phyloP scores from a whole-genome alignment of 2,797 vertebrate species.

The Takifugu rubripes region DNA sequence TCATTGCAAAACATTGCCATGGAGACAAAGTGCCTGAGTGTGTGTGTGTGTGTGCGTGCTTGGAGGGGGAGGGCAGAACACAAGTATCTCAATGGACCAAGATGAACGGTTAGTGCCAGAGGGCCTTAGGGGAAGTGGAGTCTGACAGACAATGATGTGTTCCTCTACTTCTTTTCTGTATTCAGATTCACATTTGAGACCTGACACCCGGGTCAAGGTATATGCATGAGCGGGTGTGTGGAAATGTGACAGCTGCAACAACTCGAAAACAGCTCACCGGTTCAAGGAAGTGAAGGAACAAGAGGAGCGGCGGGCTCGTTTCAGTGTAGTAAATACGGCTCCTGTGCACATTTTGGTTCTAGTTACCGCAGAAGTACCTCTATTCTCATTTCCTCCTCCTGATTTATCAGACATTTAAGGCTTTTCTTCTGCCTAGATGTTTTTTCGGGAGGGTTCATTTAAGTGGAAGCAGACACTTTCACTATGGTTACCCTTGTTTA shows the following conservation, averaged over 20 bases:
- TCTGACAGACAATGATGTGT: conserved; percentile 52
- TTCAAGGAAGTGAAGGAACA: conserved; percentile 26
- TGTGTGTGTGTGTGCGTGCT: conserved; percentile 9
- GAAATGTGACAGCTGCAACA: conserved; percentile 34
- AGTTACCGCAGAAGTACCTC: conserved; percentile 18
- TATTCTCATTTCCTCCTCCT: conserved; percentile 10
- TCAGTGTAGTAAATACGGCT: conserved; percentile 25
- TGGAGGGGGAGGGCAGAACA: conserved; percentile 23
- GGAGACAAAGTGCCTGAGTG: conserved; percentile 62
- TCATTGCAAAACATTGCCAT: conserved; percentile 61
- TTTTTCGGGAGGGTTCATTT: conserved; percentile 35
- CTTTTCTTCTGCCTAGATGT: conserved; percentile 5
- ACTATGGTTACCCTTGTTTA: conserved; percentile 57
- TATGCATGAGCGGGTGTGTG: conserved; percentile 15
- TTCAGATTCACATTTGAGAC: conserved; percentile 50
- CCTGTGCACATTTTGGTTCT: neutral
- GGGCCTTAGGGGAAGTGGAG: conserved; percentile 39
- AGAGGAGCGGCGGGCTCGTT: conserved; percentile 14
- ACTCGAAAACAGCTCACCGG: conserved; percentile 39
- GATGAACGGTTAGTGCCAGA: conserved; percentile 49
- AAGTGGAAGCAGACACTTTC: conserved; percentile 55
- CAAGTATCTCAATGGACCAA: conserved; percentile 48
- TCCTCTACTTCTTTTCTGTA: conserved; percentile 32
- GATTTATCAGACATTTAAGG: conserved; percentile 26
- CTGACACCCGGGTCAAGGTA: conserved; percentile 35